A percentile compares a stretch with the other conserved stretches of the same genome.
These are phyloP conservation scores for Desmophyllum pertusum DNA, from an alignment of 92 coral and sea anemone genomes.

Conservation along the genomic window DNA sequence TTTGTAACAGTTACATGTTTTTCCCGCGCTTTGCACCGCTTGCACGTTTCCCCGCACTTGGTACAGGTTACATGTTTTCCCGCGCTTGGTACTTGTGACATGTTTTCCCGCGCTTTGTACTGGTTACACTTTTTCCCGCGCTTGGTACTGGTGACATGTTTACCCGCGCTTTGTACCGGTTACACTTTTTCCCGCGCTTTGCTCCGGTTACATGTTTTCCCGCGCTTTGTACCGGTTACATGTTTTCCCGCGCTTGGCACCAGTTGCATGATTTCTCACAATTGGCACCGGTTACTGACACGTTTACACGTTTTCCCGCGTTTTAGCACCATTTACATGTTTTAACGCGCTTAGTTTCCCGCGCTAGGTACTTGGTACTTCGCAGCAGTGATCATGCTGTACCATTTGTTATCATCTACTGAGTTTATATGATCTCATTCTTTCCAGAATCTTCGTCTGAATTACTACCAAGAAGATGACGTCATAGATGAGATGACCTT, in stretches of 20 bases:
- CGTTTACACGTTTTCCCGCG: too few relatives aligned
- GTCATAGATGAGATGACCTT: constrained; percentile 67
- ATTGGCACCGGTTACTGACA: too few relatives aligned
- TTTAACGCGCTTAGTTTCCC: too few relatives aligned
- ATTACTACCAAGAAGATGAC: constrained; percentile 62
- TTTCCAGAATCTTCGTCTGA: constrained; percentile 65
- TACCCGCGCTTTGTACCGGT: background rate
- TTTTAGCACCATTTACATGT: too few relatives aligned
- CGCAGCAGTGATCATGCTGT: too few relatives aligned
- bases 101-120: background rate
- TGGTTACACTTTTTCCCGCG: background rate
- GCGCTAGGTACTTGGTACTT: too few relatives aligned
- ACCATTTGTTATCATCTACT: too few relatives aligned
- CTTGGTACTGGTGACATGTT: too few relatives aligned
- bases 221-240: too few relatives aligned
- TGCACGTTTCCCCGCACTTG: background rate
- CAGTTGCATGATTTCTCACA: too few relatives aligned
- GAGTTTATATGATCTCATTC: background rate
- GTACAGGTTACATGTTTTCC: background rate
- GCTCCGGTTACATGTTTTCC: too few relatives aligned
- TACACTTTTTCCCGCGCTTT: background rate
- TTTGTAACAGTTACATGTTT: background rate
- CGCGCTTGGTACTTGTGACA: too few relatives aligned
- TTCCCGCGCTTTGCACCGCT: background rate
- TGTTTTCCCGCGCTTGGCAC: background rate